phyloP scores from a whole-genome alignment of 2,113 vertebrate genomes.

The Nothoprocta pentlandii region DNA sequence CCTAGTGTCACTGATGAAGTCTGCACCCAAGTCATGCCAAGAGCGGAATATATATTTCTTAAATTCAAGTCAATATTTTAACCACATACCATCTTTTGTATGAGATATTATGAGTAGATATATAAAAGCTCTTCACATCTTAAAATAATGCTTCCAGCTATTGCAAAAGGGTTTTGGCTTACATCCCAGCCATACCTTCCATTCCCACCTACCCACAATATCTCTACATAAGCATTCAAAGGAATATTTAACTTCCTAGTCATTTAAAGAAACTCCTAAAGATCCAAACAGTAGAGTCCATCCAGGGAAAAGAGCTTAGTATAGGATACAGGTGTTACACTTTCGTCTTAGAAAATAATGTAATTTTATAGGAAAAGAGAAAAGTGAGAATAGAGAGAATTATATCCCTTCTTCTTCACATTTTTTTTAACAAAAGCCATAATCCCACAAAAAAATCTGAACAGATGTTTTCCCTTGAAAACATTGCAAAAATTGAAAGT shows the following conservation, averaged over 20 bases:
- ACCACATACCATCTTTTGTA: neutral
- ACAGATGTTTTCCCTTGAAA: constrained; percentile 74
- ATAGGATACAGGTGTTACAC: neutral
- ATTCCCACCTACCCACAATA: neutral
- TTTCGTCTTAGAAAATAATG: neutral
- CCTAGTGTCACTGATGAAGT: neutral
- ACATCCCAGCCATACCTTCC: neutral
- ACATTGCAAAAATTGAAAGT: constrained; percentile 67
- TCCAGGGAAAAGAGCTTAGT: neutral
- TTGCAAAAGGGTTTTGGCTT: constrained; percentile 20
- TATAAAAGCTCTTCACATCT: neutral
- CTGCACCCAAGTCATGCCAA: neutral
- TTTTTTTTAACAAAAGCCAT: constrained; percentile 35
- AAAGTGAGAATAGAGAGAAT: neutral
- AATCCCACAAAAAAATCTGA: constrained; percentile 66
- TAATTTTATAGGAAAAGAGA: neutral
- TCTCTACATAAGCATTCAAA: neutral
- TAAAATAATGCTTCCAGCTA: constrained; percentile 26
- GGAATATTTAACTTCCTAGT: neutral
- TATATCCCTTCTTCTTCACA: neutral
- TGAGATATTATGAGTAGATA: neutral
- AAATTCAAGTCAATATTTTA: neutral
- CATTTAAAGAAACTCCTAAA: neutral
- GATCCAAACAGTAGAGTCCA: neutral
- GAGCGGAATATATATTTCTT: neutral